These are phyloP conservation scores for Sinotaia quadrata DNA, from an alignment of 2,888 invertebrate species.

Conservation along the genomic window DNA sequence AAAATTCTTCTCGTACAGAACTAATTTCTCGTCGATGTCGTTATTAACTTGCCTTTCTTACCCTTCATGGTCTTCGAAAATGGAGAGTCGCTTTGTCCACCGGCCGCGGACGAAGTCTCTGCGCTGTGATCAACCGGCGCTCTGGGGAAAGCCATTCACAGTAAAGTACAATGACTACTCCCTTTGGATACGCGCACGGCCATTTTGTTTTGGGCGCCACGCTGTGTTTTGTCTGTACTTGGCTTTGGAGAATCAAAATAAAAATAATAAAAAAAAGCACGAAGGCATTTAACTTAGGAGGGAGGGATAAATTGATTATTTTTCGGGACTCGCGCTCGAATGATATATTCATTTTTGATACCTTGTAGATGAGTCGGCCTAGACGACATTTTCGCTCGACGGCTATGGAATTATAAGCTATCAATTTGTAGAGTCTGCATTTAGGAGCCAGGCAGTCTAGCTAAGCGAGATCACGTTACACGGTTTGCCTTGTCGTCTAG, in stretches of 20 bases:
- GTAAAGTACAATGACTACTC: constrained; percentile 27
- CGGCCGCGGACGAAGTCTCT: neutral
- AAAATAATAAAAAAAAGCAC: constrained; percentile 33
- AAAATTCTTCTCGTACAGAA: constrained; percentile 22
- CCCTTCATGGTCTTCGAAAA: constrained; percentile 11
- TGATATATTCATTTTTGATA: constrained; percentile 32
- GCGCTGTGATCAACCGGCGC: constrained; percentile 4
- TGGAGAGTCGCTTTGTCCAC: constrained; percentile 20
- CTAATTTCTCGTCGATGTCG: constrained; percentile 34
- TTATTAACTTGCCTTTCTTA: constrained; percentile 34
- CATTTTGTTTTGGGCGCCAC: constrained; percentile 34
- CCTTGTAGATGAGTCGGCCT: neutral
- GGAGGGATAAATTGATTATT: constrained; percentile 36
- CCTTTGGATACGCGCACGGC: constrained; percentile 9
- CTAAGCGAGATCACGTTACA: neutral
- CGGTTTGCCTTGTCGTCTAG: too few relatives aligned
- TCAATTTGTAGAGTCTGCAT: neutral
- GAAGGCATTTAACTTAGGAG: constrained; percentile 34
- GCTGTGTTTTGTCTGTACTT: constrained; percentile 9
- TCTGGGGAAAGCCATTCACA: constrained; percentile 1
- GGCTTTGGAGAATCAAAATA: constrained; percentile 20
- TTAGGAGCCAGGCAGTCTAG: neutral
- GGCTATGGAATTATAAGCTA: neutral
- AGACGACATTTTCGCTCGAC: neutral
- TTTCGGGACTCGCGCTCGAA: constrained; percentile 23